These are phyloP conservation scores for Argentina silus DNA, from an alignment of 2,797 vertebrate species.

Conservation along the genomic window DNA sequence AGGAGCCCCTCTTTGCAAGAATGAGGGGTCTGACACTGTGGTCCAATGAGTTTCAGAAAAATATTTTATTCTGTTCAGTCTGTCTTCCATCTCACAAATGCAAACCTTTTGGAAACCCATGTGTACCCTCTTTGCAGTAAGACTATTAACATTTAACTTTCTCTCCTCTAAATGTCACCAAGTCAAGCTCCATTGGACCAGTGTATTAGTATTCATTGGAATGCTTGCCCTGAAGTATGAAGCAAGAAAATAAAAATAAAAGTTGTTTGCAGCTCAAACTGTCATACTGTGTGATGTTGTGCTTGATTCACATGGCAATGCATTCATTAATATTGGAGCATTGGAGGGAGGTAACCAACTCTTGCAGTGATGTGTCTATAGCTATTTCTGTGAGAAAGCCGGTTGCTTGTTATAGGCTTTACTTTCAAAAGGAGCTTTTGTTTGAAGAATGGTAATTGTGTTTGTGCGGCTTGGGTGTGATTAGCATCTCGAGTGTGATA, in stretches of 20 bases:
- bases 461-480: constrained; percentile 41
- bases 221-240: not conserved
- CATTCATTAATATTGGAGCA: constrained; percentile 53
- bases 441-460: constrained; percentile 15
- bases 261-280: constrained; percentile 23
- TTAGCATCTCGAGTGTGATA: constrained; percentile 25
- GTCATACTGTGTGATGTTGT: not conserved
- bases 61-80: not conserved
- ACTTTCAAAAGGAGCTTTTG: constrained; percentile 42
- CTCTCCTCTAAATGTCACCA: constrained; percentile 22
- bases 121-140: not conserved
- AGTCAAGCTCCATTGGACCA: constrained; percentile 22
- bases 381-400: constrained; percentile 37
- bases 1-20: not conserved
- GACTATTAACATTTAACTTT: constrained; percentile 24
- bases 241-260: constrained; percentile 39
- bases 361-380: constrained; percentile 25
- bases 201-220: constrained; percentile 30
- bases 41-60: not conserved
- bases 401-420: constrained; percentile 22
- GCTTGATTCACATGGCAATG: constrained; percentile 27
- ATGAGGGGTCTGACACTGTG: not conserved
- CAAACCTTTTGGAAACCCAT: not conserved
- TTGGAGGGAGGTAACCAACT: constrained; percentile 44
- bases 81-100: not conserved